Percentiles rank a stretch among this genome's conserved stretches.
Conservation (phyloP, 1,140 invertebrate genomes). For the Chironomus striatipennis region DNA sequence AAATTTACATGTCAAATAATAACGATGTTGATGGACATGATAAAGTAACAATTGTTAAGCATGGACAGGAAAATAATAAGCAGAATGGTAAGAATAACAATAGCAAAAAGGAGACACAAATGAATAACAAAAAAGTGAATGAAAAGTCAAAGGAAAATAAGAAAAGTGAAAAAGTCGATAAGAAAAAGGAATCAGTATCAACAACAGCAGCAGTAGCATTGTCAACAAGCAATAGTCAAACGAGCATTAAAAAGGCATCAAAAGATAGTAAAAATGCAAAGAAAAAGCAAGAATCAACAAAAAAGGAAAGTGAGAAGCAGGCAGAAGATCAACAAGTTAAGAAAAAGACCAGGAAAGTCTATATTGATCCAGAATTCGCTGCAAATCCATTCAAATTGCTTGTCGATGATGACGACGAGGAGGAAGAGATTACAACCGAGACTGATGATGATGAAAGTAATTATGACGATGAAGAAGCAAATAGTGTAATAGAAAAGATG, state of each 20-base stretch:
- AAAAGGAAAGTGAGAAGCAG: neutral
- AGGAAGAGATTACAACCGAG: neutral
- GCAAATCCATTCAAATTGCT: slow-evolving; percentile 15
- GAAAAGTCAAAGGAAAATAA: neutral
- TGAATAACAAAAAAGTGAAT: slow-evolving; percentile 28
- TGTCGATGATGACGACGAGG: neutral
- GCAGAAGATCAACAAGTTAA: neutral
- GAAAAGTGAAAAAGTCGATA: neutral
- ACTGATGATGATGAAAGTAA: neutral
- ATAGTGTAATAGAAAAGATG: too few relatives aligned
- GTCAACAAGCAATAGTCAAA: neutral
- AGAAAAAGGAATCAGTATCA: neutral
- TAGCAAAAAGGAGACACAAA: slow-evolving; percentile 28
- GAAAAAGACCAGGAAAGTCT: slow-evolving; percentile 27
- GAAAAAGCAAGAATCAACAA: neutral
- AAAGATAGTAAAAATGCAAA: neutral
- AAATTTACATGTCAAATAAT: neutral
- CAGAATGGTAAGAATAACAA: slow-evolving; percentile 28
- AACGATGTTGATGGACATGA: neutral
- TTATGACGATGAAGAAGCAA: neutral
- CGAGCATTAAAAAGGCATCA: neutral
- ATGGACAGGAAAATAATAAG: slow-evolving; percentile 27
- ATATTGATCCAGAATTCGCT: slow-evolving; percentile 1
- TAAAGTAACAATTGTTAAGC: slow-evolving; percentile 29
- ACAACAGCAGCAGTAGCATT: neutral